A percentile compares a stretch with the other conserved stretches of the same genome.
Conservation (phyloP, 2,113 vertebrate genomes). For the Lophura nycthemera region DNA sequence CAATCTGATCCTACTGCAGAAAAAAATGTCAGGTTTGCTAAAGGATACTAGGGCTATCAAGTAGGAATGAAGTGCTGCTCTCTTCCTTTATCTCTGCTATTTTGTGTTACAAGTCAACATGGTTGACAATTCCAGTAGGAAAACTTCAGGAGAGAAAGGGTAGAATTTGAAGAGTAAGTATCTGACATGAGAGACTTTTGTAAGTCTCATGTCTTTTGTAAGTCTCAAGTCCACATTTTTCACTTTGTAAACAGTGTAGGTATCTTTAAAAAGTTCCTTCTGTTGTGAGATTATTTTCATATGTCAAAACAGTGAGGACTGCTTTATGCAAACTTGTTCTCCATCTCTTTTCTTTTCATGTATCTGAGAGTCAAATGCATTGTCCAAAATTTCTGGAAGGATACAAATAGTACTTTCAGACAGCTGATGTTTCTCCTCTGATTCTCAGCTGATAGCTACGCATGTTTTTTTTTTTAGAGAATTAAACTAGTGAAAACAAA, state of each 20-base stretch:
- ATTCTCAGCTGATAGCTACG: background rate
- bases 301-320: background rate
- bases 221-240: too few relatives aligned
- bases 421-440: background rate
- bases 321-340: background rate
- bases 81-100: background rate
- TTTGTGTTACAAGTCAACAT: background rate
- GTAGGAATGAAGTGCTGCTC: background rate
- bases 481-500: background rate
- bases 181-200: background rate
- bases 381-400: background rate
- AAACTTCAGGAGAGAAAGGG: background rate
- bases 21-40: background rate
- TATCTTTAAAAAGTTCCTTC: background rate
- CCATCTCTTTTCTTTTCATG: background rate
- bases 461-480: background rate
- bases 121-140: background rate
- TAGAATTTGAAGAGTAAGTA: background rate
- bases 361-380: background rate
- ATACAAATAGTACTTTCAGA: background rate
- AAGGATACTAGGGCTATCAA: background rate
- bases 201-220: too few relatives aligned
- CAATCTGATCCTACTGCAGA: background rate
- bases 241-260: background rate
- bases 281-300: background rate